Evolutionary conservation across 1,140 invertebrate genomes (phyloP).

Genomic region (Portunus trituberculatus): DNA sequence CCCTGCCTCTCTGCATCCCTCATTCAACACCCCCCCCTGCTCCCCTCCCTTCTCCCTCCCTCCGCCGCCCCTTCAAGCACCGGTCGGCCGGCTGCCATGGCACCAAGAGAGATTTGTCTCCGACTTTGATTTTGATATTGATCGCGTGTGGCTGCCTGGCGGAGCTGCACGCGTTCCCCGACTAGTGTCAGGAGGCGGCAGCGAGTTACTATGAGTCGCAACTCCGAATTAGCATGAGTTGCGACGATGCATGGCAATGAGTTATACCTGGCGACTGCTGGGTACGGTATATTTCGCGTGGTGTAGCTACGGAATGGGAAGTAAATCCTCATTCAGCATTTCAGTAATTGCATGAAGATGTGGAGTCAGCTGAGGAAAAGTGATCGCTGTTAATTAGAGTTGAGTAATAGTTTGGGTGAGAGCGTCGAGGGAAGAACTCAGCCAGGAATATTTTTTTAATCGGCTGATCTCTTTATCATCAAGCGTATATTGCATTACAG

Average conservation of each 20-base stretch:
- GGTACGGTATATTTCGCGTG: conserved; percentile 36
- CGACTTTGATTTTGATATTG: conserved; percentile 48
- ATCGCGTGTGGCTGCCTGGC: conserved; percentile 33
- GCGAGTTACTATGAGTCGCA: conserved; percentile 38
- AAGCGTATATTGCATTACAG: background rate
- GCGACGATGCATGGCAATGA: conserved; percentile 50
- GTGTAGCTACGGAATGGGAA: background rate
- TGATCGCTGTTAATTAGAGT: conserved; percentile 30
- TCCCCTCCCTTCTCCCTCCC: background rate
- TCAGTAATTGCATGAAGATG: conserved; percentile 43
- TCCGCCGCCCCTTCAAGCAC: no score
- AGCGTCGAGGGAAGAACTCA: background rate
- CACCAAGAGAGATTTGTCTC: conserved; percentile 5
- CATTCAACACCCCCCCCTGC: background rate
- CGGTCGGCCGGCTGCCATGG: background rate
- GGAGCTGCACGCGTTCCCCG: conserved; percentile 24
- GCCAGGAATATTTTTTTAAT: background rate
- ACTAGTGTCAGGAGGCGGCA: conserved; percentile 44
- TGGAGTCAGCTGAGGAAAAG: conserved; percentile 2
- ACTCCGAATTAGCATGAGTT: conserved; percentile 45
- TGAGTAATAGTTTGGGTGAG: conserved; percentile 27
- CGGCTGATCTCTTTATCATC: background rate
- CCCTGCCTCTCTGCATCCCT: background rate
- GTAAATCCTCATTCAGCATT: conserved; percentile 49
- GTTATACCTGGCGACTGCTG: background rate